phyloP scores from a whole-genome alignment of 1,140 invertebrate species.

The Paracyclopina nana region DNA sequence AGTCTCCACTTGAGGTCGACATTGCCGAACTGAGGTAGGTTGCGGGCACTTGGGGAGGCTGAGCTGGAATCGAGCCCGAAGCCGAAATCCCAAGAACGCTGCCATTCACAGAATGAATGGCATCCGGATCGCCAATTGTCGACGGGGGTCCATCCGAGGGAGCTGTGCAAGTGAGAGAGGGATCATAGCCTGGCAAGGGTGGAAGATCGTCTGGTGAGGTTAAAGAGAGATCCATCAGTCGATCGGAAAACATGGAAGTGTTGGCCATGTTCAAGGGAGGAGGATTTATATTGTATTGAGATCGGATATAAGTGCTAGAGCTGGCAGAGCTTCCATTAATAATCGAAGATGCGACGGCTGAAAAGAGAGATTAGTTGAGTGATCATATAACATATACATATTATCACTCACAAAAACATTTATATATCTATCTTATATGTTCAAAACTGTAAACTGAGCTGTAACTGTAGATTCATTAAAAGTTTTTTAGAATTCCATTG shows the following conservation, averaged over 20 bases:
- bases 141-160: background rate
- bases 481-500: too few species aligned
- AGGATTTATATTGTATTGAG: conserved; percentile 14
- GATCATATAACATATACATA: too few species aligned
- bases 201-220: conserved; percentile 5
- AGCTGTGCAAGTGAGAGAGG: background rate
- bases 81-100: background rate
- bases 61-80: background rate
- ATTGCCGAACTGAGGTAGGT: conserved; percentile 15
- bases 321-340: conserved; percentile 4
- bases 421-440: too few species aligned
- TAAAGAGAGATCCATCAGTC: too few species aligned
- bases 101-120: conserved; percentile 1
- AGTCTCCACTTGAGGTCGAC: conserved; percentile 14
- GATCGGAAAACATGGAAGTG: too few species aligned
- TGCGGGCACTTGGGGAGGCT: background rate
- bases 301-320: conserved; percentile 12
- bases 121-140: background rate
- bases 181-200: conserved; percentile 1
- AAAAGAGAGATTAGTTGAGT: conserved; percentile 5
- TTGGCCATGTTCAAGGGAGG: background rate
- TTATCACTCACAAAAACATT: too few species aligned
- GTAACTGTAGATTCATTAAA: too few species aligned
- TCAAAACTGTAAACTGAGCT: too few species aligned
- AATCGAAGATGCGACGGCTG: conserved; percentile 11